Evolutionary conservation across 2,113 vertebrate genomes (phyloP).

Genomic region (Jacana jacana): DNA sequence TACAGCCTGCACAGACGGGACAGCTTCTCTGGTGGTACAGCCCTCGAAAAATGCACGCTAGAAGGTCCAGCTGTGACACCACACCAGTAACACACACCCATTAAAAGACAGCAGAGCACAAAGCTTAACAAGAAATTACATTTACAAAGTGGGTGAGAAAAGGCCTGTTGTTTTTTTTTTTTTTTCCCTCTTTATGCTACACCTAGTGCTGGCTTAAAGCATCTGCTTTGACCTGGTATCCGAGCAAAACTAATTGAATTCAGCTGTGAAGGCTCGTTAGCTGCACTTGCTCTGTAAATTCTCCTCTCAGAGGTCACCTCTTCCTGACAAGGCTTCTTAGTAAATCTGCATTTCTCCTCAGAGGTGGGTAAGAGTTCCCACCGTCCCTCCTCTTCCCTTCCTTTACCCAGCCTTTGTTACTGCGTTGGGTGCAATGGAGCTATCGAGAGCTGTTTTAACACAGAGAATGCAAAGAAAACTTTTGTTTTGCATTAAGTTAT

Average conservation of each 20-base stretch:
- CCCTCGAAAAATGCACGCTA: neutral
- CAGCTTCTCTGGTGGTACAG: neutral
- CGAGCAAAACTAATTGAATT: neutral
- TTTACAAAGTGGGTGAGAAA: neutral
- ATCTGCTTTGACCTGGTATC: neutral
- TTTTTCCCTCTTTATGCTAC: neutral
- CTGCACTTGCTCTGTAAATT: neutral
- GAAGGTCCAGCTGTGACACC: neutral
- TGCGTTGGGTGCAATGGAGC: neutral
- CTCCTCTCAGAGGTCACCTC: rapidly evolving
- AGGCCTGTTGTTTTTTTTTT: neutral
- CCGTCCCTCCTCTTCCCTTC: neutral
- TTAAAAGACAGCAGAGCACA: neutral
- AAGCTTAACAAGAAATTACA: neutral
- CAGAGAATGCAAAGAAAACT: neutral
- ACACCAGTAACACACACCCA: neutral
- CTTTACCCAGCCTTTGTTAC: too few relatives aligned
- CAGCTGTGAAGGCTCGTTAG: neutral
- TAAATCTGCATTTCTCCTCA: rapidly evolving
- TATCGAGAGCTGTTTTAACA: neutral
- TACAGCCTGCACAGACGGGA: neutral
- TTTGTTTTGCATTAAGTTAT: neutral
- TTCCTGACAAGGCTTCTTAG: neutral
- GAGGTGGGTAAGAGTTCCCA: neutral
- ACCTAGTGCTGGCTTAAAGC: neutral